A percentile compares a stretch with the other conserved stretches of the same genome.
These are phyloP conservation scores for Symphodus melops DNA, from an alignment of 2,113 vertebrate genomes.

Conservation along the genomic window DNA sequence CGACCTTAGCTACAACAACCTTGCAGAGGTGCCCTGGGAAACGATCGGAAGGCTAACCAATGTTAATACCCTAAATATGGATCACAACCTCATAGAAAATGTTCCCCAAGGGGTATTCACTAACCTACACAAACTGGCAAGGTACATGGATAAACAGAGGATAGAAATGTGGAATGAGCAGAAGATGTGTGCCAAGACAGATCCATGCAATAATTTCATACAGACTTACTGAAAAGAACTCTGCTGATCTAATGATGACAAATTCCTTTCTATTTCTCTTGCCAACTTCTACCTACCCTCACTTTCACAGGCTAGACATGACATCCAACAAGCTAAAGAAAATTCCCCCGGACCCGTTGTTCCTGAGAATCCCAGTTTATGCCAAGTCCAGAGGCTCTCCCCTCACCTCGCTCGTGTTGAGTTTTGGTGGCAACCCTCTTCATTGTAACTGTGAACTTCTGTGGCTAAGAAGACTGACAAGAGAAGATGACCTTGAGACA, in stretches of 20 bases:
- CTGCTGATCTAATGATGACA: not conserved
- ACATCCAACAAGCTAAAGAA: conserved; percentile 97
- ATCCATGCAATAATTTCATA: not conserved
- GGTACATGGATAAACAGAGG: conserved; percentile 40
- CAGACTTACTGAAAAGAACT: not conserved
- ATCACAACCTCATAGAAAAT: conserved; percentile 94
- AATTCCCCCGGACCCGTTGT: conserved; percentile 93
- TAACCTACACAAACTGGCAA: conserved; percentile 93
- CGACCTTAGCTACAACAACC: conserved; percentile 96
- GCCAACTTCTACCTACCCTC: not conserved
- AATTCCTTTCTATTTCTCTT: not conserved
- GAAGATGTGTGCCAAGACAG: not conserved
- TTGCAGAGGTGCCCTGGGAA: conserved; percentile 90
- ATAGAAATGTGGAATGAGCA: not conserved
- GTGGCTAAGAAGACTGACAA: conserved; percentile 91
- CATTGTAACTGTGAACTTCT: conserved; percentile 97
- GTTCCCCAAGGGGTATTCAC: conserved; percentile 95
- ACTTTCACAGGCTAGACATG: conserved; percentile 88
- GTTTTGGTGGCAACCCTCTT: conserved; percentile 93
- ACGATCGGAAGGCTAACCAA: conserved; percentile 89
- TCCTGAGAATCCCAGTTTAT: conserved; percentile 92
- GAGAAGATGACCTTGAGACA: conserved; percentile 94
- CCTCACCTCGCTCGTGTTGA: conserved; percentile 87
- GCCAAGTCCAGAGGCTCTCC: conserved; percentile 91
- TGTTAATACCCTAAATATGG: conserved; percentile 93